Conservation (phyloP, 2,888 invertebrate species). For the Podabrus alpinus region DNA sequence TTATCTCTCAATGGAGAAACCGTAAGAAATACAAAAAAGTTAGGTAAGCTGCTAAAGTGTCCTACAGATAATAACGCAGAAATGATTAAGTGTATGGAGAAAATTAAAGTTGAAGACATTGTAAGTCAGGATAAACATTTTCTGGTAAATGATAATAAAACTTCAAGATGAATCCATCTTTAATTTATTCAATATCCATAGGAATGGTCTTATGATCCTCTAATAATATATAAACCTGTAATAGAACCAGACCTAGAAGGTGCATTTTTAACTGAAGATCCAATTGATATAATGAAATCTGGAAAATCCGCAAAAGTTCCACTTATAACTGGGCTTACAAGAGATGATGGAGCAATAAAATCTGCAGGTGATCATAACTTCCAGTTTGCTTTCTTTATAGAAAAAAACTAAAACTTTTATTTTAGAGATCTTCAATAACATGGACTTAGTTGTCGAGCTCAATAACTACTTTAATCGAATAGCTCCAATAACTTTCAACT, state of each 20-base stretch:
- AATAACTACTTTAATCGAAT: slow-evolving; percentile 1
- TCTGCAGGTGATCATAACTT: neutral
- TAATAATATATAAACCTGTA: slow-evolving; percentile 80
- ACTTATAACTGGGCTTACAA: slow-evolving; percentile 74
- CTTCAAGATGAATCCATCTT: too few species aligned
- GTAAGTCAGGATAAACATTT: too few species aligned
- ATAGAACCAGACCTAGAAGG: slow-evolving; percentile 69
- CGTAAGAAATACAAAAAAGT: slow-evolving; percentile 58
- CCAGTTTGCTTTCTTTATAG: too few species aligned
- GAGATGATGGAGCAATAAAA: slow-evolving; percentile 67
- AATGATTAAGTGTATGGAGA: slow-evolving; percentile 67
- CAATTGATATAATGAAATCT: slow-evolving; percentile 58
- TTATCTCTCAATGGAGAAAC: slow-evolving; percentile 41
- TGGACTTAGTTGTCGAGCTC: neutral
- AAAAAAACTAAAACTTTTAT: neutral
- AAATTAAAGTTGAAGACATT: slow-evolving; percentile 56
- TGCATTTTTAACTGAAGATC: slow-evolving; percentile 70
- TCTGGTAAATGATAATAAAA: too few species aligned
- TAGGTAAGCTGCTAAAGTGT: slow-evolving; percentile 67
- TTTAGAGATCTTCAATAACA: neutral
- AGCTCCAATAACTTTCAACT: neutral
- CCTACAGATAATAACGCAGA: slow-evolving; percentile 56
- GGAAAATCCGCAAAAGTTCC: slow-evolving; percentile 63
- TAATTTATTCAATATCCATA: slow-evolving; percentile 40
- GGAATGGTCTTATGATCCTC: slow-evolving; percentile 78